A percentile compares a stretch with the other conserved stretches of the same genome.
These are phyloP conservation scores for Umimayanthus chanpuru DNA, from an alignment of 92 coral and sea anemone genomes.

Conservation along the genomic window DNA sequence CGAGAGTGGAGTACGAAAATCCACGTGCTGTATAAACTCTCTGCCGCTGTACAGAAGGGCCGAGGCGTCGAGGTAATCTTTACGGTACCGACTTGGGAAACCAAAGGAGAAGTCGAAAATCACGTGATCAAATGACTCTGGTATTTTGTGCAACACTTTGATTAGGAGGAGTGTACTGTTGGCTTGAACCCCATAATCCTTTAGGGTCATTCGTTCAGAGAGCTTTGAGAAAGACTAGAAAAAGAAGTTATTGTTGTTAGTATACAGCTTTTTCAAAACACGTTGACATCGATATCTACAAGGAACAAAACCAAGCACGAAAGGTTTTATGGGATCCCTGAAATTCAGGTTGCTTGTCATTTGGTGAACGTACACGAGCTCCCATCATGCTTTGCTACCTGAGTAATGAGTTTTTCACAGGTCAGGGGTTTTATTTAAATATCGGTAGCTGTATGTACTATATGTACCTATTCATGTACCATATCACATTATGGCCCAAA, in stretches of 20 bases:
- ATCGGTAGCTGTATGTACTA: too few species aligned
- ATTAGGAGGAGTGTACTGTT: constrained; percentile 58
- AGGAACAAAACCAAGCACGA: background rate
- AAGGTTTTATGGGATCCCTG: background rate
- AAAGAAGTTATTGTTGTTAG: background rate
- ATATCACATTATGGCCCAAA: too few species aligned
- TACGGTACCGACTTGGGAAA: constrained; percentile 43
- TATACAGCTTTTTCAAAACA: too few species aligned
- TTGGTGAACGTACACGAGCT: background rate
- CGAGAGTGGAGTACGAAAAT: constrained; percentile 45
- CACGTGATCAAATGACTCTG: constrained; percentile 55
- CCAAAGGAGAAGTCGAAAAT: constrained; percentile 71
- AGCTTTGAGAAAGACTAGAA: constrained; percentile 32
- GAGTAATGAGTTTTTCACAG: background rate
- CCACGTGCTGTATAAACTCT: constrained; percentile 40
- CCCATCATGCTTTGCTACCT: too few species aligned
- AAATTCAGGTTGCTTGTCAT: too few species aligned
- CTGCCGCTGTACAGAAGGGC: constrained; percentile 60
- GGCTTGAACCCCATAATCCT: constrained; percentile 61
- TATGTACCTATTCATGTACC: too few species aligned
- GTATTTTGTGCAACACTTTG: constrained; percentile 59
- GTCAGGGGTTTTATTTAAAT: too few species aligned
- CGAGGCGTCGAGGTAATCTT: constrained; percentile 64
- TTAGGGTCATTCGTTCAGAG: constrained; percentile 49
- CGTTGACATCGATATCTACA: background rate